phyloP scores from a whole-genome alignment of 2,888 invertebrate genomes.

The Lamellibrachia columna region DNA sequence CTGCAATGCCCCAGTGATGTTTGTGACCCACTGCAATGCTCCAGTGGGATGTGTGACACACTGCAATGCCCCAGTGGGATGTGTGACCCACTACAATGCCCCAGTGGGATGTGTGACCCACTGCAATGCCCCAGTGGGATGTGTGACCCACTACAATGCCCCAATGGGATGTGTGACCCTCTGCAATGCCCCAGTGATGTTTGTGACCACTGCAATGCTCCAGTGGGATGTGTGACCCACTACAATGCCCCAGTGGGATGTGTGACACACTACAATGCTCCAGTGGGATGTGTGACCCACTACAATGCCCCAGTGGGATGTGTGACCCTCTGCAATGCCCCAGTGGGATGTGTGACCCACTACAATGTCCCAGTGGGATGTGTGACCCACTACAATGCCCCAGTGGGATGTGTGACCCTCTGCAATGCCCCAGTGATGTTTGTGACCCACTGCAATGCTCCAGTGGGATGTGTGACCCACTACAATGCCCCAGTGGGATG shows the following conservation, averaged over 20 bases:
- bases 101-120: too few relatives aligned
- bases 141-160: not conserved
- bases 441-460: too few relatives aligned
- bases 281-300: not conserved
- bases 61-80: not conserved
- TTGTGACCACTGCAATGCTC: not conserved
- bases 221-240: not conserved
- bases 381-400: not conserved
- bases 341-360: too few relatives aligned
- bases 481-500: not conserved
- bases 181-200: not conserved
- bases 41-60: not conserved
- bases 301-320: not conserved
- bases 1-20: not conserved
- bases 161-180: not conserved
- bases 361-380: too few relatives aligned
- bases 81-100: not conserved
- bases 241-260: not conserved
- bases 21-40: not conserved
- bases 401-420: not conserved
- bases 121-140: not conserved
- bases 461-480: not conserved
- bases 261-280: not conserved
- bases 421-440: too few relatives aligned
- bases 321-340: not conserved